A percentile compares a stretch with the other conserved stretches of the same genome.
These are phyloP conservation scores for Apantesis nais DNA, from an alignment of 2,888 invertebrate species.

Conservation along the genomic window DNA sequence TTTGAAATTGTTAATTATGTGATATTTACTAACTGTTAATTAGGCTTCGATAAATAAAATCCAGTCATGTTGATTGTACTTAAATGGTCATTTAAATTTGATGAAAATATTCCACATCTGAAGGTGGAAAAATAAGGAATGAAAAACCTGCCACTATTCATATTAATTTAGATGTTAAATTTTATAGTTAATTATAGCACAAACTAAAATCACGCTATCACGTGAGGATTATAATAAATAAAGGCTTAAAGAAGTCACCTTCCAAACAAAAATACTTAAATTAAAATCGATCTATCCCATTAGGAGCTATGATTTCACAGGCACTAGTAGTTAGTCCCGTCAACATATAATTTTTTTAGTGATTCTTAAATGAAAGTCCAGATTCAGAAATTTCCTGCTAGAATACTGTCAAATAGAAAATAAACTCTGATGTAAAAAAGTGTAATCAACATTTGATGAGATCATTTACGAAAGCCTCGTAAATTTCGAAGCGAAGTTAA, in stretches of 20 bases:
- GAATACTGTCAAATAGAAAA: background rate
- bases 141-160: background rate
- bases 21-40: too few relatives aligned
- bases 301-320: background rate
- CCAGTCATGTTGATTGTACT: too few relatives aligned
- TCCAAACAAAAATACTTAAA: background rate
- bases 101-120: too few relatives aligned
- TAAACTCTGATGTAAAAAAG: background rate
- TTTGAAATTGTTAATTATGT: too few relatives aligned
- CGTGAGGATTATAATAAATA: too few relatives aligned
- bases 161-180: background rate
- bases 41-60: too few relatives aligned
- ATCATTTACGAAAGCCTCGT: background rate
- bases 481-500: background rate
- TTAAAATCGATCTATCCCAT: background rate
- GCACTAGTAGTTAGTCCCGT: background rate
- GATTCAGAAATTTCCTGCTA: background rate
- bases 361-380: background rate
- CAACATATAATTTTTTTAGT: background rate
- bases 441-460: background rate
- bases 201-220: background rate
- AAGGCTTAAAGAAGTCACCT: background rate
- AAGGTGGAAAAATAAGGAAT: background rate
- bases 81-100: too few relatives aligned
- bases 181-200: background rate